These are phyloP conservation scores for Sebastes matsubarae DNA, from an alignment of 2,797 vertebrate species.

Conservation along the genomic window DNA sequence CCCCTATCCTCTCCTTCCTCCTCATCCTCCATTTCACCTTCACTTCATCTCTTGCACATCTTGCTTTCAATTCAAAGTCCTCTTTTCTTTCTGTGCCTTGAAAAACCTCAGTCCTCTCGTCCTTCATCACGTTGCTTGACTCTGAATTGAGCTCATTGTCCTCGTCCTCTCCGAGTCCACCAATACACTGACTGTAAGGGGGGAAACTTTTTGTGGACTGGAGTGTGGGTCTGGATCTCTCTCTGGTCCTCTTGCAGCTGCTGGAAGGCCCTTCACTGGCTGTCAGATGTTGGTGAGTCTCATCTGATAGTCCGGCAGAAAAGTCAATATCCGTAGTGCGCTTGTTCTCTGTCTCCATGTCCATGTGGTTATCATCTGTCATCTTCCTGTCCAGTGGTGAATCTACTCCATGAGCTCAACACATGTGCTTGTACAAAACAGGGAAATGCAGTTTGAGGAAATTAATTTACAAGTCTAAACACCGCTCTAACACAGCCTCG, in stretches of 20 bases:
- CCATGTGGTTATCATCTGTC: conserved; percentile 20
- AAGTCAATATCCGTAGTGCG: conserved; percentile 34
- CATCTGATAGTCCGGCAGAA: conserved; percentile 16
- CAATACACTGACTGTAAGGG: conserved; percentile 72
- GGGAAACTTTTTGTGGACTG: conserved; percentile 72
- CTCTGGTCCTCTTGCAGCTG: conserved; percentile 14
- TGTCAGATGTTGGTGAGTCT: conserved; percentile 5
- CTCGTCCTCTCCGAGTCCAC: conserved; percentile 51
- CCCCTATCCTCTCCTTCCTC: conserved; percentile 56
- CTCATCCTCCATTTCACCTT: conserved; percentile 58
- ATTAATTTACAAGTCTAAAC: conserved; percentile 2
- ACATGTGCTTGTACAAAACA: conserved; percentile 43
- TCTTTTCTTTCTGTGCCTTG: conserved; percentile 30
- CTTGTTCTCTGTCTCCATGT: conserved; percentile 22
- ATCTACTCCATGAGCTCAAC: conserved; percentile 24
- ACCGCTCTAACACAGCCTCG: neutral
- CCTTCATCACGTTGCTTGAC: neutral
- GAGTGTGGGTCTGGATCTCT: conserved; percentile 67
- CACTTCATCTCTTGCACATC: conserved; percentile 44
- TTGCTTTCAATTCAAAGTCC: conserved; percentile 7
- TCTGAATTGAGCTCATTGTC: conserved; percentile 15
- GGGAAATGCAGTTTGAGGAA: conserved; percentile 41
- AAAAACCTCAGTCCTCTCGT: neutral
- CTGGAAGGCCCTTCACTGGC: conserved; percentile 11
- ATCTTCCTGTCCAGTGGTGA: conserved; percentile 15